A percentile compares a stretch with the other conserved stretches of the same genome.
Conservation (phyloP, 2,888 invertebrate genomes). For the Cheilosia soror region DNA sequence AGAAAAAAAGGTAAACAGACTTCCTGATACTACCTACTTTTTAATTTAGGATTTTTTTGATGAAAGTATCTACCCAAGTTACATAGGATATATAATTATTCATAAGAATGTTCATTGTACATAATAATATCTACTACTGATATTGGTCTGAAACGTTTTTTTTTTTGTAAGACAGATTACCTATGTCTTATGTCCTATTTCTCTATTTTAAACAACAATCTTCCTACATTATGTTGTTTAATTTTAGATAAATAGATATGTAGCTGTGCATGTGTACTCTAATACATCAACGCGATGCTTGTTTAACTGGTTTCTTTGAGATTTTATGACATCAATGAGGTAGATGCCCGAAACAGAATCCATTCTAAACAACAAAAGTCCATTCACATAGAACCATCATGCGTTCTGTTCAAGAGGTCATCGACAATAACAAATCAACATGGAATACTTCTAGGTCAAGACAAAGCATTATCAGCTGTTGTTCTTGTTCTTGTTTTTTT, state of each 20-base stretch:
- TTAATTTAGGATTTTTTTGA: too few species aligned
- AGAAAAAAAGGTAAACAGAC: too few species aligned
- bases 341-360: not conserved
- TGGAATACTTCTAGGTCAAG: not conserved
- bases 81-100: too few species aligned
- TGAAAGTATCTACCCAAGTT: too few species aligned
- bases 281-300: not conserved
- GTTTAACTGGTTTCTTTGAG: not conserved
- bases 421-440: not conserved
- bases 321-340: not conserved
- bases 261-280: not conserved
- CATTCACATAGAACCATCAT: not conserved
- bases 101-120: too few species aligned
- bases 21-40: too few species aligned
- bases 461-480: slow-evolving; percentile 1
- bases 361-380: not conserved
- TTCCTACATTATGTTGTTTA: not conserved
- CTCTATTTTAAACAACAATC: not conserved
- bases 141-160: too few species aligned
- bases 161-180: too few species aligned
- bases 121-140: too few species aligned
- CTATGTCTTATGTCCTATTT: too few species aligned
- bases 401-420: not conserved
- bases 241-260: not conserved
- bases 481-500: not conserved